phyloP scores from a whole-genome alignment of 2,113 vertebrate genomes.

The Protobothrops mucrosquamatus region DNA sequence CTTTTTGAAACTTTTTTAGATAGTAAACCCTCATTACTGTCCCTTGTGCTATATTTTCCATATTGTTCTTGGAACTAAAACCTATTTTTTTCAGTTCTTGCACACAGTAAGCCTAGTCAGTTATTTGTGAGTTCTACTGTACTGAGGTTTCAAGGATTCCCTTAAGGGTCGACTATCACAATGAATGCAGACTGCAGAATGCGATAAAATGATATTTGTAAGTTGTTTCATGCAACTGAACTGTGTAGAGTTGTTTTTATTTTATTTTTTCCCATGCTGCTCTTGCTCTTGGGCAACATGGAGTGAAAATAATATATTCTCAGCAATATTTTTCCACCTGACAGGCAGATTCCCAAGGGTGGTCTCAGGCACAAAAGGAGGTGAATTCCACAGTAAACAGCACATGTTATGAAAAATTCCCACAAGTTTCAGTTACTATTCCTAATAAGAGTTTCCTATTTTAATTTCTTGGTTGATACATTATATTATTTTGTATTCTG shows the following conservation, averaged over 20 bases:
- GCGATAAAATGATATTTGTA: slow-evolving; percentile 18
- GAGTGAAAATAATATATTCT: slow-evolving; percentile 11
- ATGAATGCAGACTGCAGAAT: background rate
- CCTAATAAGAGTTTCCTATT: background rate
- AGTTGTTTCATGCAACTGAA: slow-evolving; percentile 12
- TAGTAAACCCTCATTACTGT: slow-evolving; percentile 16
- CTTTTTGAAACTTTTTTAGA: background rate
- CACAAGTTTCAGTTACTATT: background rate
- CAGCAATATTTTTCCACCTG: background rate
- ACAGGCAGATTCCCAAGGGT: slow-evolving; percentile 4
- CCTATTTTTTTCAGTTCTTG: background rate
- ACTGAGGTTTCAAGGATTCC: slow-evolving; percentile 2
- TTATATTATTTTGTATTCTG: background rate
- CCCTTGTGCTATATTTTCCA: background rate
- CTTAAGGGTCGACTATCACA: slow-evolving; percentile 21
- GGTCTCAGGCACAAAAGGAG: background rate
- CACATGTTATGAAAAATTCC: background rate
- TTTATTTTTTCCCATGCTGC: background rate
- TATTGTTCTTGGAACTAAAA: background rate
- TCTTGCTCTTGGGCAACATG: slow-evolving; percentile 9
- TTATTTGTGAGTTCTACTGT: slow-evolving; percentile 22
- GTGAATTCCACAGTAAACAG: slow-evolving; percentile 16
- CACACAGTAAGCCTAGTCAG: background rate
- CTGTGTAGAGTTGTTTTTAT: background rate
- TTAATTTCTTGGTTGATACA: slow-evolving; percentile 1